Conservation (phyloP, 2,888 invertebrate genomes). For the Chamaedrilus cognettii region DNA sequence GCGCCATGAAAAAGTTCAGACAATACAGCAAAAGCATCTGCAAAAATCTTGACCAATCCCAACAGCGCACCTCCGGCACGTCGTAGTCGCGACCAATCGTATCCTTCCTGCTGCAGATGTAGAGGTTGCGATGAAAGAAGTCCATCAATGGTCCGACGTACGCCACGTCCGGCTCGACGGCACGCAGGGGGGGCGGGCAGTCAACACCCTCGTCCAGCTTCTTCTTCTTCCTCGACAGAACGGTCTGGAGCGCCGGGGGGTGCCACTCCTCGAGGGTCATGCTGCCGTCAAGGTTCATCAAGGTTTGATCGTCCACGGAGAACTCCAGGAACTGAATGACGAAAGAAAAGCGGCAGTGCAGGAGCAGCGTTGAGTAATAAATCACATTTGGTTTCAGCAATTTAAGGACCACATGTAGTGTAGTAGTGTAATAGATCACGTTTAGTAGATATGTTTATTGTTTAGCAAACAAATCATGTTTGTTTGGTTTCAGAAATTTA, state of each 20-base stretch:
- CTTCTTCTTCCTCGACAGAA: background rate
- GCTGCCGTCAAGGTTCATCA: constrained; percentile 15
- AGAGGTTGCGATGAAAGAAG: constrained; percentile 14
- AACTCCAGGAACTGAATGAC: constrained; percentile 20
- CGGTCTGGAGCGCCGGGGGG: background rate
- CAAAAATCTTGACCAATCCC: no score
- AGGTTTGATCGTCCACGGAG: constrained; percentile 14
- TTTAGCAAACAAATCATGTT: no score
- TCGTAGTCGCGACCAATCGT: constrained; percentile 20
- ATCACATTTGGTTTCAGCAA: no score
- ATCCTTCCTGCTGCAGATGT: constrained; percentile 20
- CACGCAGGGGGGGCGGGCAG: no score
- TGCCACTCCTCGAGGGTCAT: constrained; percentile 15
- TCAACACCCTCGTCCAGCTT: background rate
- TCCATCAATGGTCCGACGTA: constrained; percentile 2
- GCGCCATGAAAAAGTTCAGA: no score
- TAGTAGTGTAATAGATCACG: no score
- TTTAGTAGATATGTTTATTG: no score
- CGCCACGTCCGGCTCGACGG: background rate
- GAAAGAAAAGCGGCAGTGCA: no score
- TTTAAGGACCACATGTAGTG: no score
- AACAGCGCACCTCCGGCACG: constrained; percentile 26
- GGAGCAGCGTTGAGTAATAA: no score
- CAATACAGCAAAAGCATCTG: no score
- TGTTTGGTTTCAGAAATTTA: no score